Conservation (phyloP, 2,888 invertebrate genomes). For the Phengaris alcon region DNA sequence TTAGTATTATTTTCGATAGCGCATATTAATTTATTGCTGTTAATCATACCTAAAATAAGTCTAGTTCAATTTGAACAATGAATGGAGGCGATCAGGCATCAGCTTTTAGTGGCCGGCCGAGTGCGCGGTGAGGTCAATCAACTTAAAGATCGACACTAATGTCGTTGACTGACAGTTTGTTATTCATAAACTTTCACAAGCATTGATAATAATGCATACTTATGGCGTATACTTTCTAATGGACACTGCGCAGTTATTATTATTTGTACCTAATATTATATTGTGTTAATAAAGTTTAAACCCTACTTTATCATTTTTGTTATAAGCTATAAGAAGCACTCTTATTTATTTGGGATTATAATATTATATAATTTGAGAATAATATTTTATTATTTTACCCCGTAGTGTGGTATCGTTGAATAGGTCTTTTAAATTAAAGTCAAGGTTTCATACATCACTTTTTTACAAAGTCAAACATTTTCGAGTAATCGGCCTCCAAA, state of each 20-base stretch:
- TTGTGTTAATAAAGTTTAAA: conserved; percentile 4
- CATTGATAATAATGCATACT: conserved; percentile 35
- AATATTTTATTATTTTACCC: no score
- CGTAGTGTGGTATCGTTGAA: no score
- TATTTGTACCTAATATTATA: conserved; percentile 9
- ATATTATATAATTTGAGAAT: neutral
- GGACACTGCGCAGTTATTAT: conserved; percentile 17
- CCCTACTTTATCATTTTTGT: neutral
- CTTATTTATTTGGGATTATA: conserved; percentile 7
- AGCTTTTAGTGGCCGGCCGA: conserved; percentile 45
- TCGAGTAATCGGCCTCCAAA: no score
- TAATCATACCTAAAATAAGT: conserved; percentile 27
- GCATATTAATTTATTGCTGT: neutral
- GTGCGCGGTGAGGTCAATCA: conserved; percentile 49
- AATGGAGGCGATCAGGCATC: conserved; percentile 44
- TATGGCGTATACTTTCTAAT: conserved; percentile 31
- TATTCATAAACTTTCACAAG: conserved; percentile 47
- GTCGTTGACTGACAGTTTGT: conserved; percentile 47
- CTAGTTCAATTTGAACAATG: conserved; percentile 41
- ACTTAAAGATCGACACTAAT: conserved; percentile 49
- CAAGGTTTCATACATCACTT: no score
- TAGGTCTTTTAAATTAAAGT: no score
- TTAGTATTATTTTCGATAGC: neutral
- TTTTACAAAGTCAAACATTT: no score
- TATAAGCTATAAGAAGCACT: neutral